Conservation (phyloP, 2,888 invertebrate species). For the Limenitis camilla region DNA sequence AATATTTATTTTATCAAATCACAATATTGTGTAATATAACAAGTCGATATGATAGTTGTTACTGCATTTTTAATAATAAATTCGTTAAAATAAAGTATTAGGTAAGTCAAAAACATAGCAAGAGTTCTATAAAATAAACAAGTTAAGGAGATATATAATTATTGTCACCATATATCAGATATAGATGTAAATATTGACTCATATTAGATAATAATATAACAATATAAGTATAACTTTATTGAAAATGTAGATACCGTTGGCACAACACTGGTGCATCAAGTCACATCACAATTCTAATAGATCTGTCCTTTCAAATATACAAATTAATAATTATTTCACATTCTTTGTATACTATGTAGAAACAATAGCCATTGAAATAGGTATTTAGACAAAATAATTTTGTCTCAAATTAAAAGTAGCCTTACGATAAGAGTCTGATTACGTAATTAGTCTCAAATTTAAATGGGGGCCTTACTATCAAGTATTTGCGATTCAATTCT, state of each 20-base stretch:
- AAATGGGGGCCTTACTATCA: no score
- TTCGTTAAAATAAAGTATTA: no score
- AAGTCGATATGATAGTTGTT: no score
- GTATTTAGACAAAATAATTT: not conserved
- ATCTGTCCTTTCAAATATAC: constrained; percentile 3
- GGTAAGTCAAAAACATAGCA: no score
- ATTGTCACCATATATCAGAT: constrained; percentile 5
- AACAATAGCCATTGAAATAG: constrained; percentile 1
- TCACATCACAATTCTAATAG: constrained; percentile 1
- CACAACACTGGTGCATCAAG: constrained; percentile 8
- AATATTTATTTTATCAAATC: no score
- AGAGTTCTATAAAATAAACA: no score
- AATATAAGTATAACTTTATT: constrained; percentile 29
- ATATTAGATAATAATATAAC: constrained; percentile 23
- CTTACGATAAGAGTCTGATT: not conserved
- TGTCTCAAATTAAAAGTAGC: not conserved
- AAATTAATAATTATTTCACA: not conserved
- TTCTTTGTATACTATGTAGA: constrained; percentile 1
- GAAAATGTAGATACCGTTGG: constrained; percentile 13
- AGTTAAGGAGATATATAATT: no score
- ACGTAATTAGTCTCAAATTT: no score
- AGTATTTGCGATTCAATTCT: no score
- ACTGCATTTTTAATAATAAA: no score
- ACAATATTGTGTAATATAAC: no score
- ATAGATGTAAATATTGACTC: constrained; percentile 36